Percentiles rank a stretch among this genome's conserved stretches.
Conservation (phyloP, 2,113 vertebrate genomes). For the Callipepla californica region DNA sequence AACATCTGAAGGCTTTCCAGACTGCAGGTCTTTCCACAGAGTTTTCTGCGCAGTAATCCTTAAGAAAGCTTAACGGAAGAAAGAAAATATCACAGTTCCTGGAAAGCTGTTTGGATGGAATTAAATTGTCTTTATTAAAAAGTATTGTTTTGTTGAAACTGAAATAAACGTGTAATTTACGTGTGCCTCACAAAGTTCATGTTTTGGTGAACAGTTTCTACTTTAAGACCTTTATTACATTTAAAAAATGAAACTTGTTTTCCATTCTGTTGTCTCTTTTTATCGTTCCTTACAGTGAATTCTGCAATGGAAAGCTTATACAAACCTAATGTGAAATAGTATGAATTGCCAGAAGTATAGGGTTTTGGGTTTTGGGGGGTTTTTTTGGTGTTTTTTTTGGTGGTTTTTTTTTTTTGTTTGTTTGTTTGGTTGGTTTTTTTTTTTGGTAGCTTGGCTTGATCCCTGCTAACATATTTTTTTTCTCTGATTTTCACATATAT, state of each 20-base stretch:
- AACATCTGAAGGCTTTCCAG: not conserved
- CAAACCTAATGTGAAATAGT: not conserved
- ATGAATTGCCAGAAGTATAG: not conserved
- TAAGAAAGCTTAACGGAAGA: not conserved
- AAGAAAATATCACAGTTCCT: too few relatives aligned
- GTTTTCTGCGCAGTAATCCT: not conserved
- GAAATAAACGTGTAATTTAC: not conserved
- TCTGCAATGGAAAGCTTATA: not conserved
- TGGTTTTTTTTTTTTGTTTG: not conserved
- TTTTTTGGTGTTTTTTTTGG: too few relatives aligned
- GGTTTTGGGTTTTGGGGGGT: too few relatives aligned
- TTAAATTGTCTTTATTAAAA: not conserved
- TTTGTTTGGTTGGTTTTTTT: not conserved
- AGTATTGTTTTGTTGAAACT: not conserved
- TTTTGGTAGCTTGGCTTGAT: not conserved
- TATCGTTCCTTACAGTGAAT: not conserved
- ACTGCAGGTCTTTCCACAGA: not conserved
- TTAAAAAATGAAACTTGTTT: not conserved
- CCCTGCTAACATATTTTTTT: not conserved
- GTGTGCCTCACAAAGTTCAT: not conserved
- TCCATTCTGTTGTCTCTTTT: not conserved
- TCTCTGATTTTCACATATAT: slow-evolving; percentile 4
- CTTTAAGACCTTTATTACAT: not conserved
- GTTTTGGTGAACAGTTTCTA: not conserved
- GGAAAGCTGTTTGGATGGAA: not conserved